Percentiles rank a stretch among this genome's conserved stretches.
These are phyloP conservation scores for Eretmocerus hayati DNA, from an alignment of 2,888 invertebrate genomes.

Conservation along the genomic window DNA sequence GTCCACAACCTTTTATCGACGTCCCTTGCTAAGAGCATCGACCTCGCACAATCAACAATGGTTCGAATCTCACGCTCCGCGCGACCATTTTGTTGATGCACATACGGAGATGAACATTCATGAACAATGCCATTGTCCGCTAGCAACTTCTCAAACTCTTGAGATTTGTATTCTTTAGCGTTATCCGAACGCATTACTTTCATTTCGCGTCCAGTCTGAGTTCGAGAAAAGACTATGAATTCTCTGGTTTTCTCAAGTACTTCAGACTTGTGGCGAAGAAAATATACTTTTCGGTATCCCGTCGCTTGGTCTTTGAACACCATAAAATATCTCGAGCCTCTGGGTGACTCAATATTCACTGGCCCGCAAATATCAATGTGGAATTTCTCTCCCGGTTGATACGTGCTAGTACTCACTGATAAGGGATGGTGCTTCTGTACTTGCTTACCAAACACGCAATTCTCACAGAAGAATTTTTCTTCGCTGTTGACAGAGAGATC, in stretches of 20 bases:
- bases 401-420: neutral
- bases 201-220: slow-evolving; percentile 9
- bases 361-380: slow-evolving; percentile 1
- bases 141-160: neutral
- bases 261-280: slow-evolving; percentile 1
- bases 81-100: slow-evolving; percentile 11
- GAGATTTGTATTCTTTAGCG: slow-evolving; percentile 2
- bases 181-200: slow-evolving; percentile 11
- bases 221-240: neutral
- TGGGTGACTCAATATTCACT: neutral
- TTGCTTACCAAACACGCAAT: neutral
- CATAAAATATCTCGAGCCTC: slow-evolving; percentile 3
- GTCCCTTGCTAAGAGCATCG: slow-evolving; percentile 1
- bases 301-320: slow-evolving; percentile 4
- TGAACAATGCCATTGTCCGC: slow-evolving; percentile 7
- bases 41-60: slow-evolving; percentile 3
- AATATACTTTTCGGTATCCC: neutral
- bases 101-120: slow-evolving; percentile 7
- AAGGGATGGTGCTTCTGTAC: neutral
- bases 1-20: slow-evolving; percentile 26
- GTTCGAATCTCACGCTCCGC: slow-evolving; percentile 7
- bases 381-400: neutral
- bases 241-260: neutral
- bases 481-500: neutral
- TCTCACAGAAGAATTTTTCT: neutral